Evolutionary conservation across 2,113 vertebrate genomes (phyloP).

Genomic region (Hemibagrus wyckioides): DNA sequence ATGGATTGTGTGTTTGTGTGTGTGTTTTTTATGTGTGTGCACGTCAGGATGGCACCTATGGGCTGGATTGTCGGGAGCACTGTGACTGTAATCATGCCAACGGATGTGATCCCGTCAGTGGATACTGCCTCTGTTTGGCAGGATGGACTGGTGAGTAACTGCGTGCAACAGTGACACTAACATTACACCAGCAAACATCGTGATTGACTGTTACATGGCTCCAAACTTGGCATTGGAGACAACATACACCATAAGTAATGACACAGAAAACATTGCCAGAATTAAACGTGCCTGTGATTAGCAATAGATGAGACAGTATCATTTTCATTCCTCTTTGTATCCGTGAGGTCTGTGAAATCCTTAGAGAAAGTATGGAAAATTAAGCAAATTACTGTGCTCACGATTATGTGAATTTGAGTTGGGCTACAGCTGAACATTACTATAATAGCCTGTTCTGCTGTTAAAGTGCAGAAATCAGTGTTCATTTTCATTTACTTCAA

Average conservation of each 20-base stretch:
- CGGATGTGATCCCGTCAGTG: conserved; percentile 88
- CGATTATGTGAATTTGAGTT: conserved; percentile 11
- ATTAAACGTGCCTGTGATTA: not conserved
- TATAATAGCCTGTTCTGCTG: conserved; percentile 24
- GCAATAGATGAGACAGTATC: not conserved
- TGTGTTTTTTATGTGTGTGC: not conserved
- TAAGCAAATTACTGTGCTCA: conserved; percentile 11
- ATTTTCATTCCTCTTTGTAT: not conserved
- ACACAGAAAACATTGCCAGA: not conserved
- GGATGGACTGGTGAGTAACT: conserved; percentile 91
- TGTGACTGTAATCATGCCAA: conserved; percentile 94
- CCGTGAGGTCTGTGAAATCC: not conserved
- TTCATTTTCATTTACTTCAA: conserved; percentile 24
- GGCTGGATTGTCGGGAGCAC: conserved; percentile 86
- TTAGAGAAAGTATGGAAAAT: not conserved
- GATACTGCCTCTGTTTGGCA: conserved; percentile 90
- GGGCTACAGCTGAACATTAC: conserved; percentile 6
- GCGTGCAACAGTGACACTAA: conserved; percentile 18
- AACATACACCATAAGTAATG: not conserved
- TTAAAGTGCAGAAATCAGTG: not conserved
- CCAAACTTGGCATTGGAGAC: not conserved
- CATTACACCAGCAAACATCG: conserved; percentile 16
- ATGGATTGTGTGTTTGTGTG: conserved; percentile 19
- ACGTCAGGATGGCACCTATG: conserved; percentile 89
- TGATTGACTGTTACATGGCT: conserved; percentile 20